Conservation (phyloP, 2,797 vertebrate genomes). For the Pelodytes ibericus region DNA sequence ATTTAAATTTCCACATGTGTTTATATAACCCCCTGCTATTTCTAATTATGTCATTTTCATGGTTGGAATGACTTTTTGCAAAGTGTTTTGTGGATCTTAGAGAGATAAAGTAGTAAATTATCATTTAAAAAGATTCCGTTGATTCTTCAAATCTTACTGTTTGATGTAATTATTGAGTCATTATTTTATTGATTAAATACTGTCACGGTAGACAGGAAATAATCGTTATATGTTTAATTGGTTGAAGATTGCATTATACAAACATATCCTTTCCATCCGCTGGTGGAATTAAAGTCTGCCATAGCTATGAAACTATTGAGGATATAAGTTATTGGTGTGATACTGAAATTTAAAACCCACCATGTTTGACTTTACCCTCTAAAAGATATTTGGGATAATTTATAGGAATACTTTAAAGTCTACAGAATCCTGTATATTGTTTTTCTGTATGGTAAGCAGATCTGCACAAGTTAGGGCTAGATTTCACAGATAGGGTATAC, state of each 20-base stretch:
- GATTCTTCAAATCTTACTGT: constrained; percentile 28
- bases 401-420: no score
- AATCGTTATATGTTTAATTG: constrained; percentile 26
- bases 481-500: no score
- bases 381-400: no score
- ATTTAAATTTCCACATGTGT: constrained; percentile 41
- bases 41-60: constrained; percentile 47
- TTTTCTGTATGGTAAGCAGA: no score
- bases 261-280: neutral
- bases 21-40: constrained; percentile 42
- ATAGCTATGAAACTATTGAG: neutral
- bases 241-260: neutral
- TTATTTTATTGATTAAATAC: constrained; percentile 50
- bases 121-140: constrained; percentile 35
- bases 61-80: constrained; percentile 36
- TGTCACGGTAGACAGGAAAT: constrained; percentile 30
- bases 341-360: no score
- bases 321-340: neutral
- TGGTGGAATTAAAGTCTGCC: neutral
- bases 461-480: no score
- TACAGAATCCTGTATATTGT: no score
- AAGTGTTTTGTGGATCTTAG: constrained; percentile 20
- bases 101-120: constrained; percentile 46
- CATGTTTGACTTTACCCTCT: no score
- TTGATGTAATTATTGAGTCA: constrained; percentile 39